Evolutionary conservation across 1,140 invertebrate genomes (phyloP), one percentile per base, ranked within the genome.

Genomic region (Holotrichia oblita): DNA sequence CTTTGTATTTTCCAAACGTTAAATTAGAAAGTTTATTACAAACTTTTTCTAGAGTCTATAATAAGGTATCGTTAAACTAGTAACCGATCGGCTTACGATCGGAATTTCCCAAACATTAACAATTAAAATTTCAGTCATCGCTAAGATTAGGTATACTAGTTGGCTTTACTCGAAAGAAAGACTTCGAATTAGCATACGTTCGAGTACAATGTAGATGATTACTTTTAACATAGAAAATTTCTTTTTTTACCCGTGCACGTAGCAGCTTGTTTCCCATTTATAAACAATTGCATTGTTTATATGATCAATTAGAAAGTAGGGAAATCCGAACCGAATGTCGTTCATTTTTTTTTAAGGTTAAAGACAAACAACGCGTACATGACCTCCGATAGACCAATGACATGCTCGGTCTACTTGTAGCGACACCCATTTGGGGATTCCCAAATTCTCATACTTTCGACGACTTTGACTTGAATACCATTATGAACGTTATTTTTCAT

Each of bases 11-110:
- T 22, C 61, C 61, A 64, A 20, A 6, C n/a, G 17, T 17, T 64
- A 64, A 64, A 64, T 17, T 64, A 64, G 61, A 64, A 64, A 64
- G 61, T 64, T 64, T 64, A 64, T 64, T 64, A 22, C 22, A 64
- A 0, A 27, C 9, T 64, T 20, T 64, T 64, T n/a, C n/a, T n/a
- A n/a, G 24, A 17, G 17, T n/a, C n/a, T 22, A 14, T 59, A 6
- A 4, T 41, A 41, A 41, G 4, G 44, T 48, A 64, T 10, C n/a
- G 61, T 64, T 22, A 64, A 64, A 64, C 61, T n/a, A n/a, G n/a
- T n/a, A n/a, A n/a, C n/a, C 61, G 17, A 27, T 64, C 17, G 17
- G 17, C 10, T 64, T 64, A 64, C 24, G 61, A 20, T 17, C 9
- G 61, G 61, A 64, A 64, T 22, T 64, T 64, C 61, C 61, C 17